A percentile compares a stretch with the other conserved stretches of the same genome.
phyloP scores from a whole-genome alignment of 2,113 vertebrate genomes.

The Struthidea cinerea region DNA sequence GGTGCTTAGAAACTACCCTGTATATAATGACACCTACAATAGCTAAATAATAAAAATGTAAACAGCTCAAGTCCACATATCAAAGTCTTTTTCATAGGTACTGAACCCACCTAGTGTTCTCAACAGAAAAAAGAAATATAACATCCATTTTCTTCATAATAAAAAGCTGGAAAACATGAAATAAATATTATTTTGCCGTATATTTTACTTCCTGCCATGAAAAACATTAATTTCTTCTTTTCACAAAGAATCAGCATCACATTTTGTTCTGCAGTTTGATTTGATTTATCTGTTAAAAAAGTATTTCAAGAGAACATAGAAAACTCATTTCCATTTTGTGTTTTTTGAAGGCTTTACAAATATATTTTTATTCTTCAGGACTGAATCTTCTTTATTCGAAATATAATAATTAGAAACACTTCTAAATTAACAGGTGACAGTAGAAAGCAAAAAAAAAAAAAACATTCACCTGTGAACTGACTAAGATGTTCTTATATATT shows the following conservation, averaged over 20 bases:
- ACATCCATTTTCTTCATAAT: background rate
- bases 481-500: background rate
- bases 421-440: background rate
- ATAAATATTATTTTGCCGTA: background rate
- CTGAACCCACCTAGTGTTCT: background rate
- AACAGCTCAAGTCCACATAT: background rate
- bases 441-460: background rate
- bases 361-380: background rate
- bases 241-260: background rate
- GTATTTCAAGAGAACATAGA: background rate
- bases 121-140: background rate
- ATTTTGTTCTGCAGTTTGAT: background rate
- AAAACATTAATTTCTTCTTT: background rate
- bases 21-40: background rate
- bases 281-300: background rate
- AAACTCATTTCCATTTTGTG: background rate
- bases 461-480: background rate
- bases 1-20: background rate
- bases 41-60: background rate
- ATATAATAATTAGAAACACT: background rate
- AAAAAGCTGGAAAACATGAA: background rate
- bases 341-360: background rate
- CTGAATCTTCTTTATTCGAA: background rate
- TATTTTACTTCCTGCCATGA: background rate
- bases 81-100: background rate